Percentiles rank a stretch among this genome's conserved stretches.
phyloP scores from a whole-genome alignment of 2,888 invertebrate species.

The Pyrocoelia pectoralis region DNA sequence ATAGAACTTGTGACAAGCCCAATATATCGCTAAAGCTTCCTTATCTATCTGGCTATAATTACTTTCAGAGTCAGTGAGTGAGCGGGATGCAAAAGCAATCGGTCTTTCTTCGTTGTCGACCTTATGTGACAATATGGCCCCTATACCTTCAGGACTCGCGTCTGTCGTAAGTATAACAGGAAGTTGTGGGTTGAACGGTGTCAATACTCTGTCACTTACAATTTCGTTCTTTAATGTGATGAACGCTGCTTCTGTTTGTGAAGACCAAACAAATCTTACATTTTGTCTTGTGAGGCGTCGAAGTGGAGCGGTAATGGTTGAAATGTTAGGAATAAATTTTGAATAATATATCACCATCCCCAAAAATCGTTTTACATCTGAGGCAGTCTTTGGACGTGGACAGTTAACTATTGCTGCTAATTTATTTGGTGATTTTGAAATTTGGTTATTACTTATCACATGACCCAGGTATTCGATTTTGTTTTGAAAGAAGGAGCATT shows the following conservation, averaged over 20 bases:
- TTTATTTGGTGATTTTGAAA: no score
- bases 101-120: no score
- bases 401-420: no score
- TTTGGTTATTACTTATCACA: no score
- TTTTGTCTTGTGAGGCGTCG: conserved; percentile 1
- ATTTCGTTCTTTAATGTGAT: conserved; percentile 1
- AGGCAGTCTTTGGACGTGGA: neutral
- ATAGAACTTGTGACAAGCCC: conserved; percentile 1
- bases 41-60: conserved; percentile 3
- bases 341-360: neutral
- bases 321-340: conserved; percentile 4
- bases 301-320: neutral
- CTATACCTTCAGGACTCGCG: neutral
- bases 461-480: no score
- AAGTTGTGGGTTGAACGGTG: neutral
- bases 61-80: conserved; percentile 3
- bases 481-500: neutral
- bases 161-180: neutral
- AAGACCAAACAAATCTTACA: neutral
- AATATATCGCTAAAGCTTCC: conserved; percentile 3
- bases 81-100: neutral
- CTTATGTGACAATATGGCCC: conserved; percentile 3
- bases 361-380: neutral
- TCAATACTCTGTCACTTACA: neutral
- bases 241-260: conserved; percentile 5